Evolutionary conservation across 2,888 invertebrate genomes (phyloP), one percentile per base, ranked within the genome.

Genomic region (Agapostemon virescens): DNA sequence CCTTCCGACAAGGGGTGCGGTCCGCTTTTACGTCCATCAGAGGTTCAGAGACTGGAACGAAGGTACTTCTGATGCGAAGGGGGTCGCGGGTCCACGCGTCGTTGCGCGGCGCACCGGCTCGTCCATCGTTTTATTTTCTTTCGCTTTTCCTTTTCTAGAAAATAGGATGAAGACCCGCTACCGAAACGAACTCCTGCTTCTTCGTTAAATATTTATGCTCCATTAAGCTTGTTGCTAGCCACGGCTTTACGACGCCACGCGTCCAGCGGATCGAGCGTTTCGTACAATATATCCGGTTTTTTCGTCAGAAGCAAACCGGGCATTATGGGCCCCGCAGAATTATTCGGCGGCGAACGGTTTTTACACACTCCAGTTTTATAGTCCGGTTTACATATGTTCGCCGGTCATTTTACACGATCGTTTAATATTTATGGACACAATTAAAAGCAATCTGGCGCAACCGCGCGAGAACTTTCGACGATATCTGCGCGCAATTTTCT

Each of bases 11-110:
- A 68, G 42, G 33, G 52, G 64, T 70, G 69, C 30, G 40, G 69
- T 58, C 45, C 40, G 61, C 30, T 11, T 77, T 63, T 61, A 58
- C 33, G 66, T 67, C 71, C 42, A 33, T 71, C 77, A 68, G 38
- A 67, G 38, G 33, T 5, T 26, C 68, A n/a, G 42, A 38, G 17
- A 13, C 26, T 49, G 71, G 66, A 72, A 77, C 72, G 68, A 61
- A 58, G 45, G 58, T 26, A 45, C 61, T 66, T 40, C 69, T 40
- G 26, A 49, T 38, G 71, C n/a, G 61, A 38, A 61, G 67, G 68
- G 72, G 68, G 58, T 30, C 63, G 49, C 2, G 70, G 76, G 71
- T 38, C 58, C 45, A 72, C 45, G 45, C 49, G 40, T 30, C 36
- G 68, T 40, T 63, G 77, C 36, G 26, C 70, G 52, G 52, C 13